A percentile compares a stretch with the other conserved stretches of the same genome.
phyloP scores from a whole-genome alignment of 2,113 vertebrate genomes.

The Genyomyrus donnyi region DNA sequence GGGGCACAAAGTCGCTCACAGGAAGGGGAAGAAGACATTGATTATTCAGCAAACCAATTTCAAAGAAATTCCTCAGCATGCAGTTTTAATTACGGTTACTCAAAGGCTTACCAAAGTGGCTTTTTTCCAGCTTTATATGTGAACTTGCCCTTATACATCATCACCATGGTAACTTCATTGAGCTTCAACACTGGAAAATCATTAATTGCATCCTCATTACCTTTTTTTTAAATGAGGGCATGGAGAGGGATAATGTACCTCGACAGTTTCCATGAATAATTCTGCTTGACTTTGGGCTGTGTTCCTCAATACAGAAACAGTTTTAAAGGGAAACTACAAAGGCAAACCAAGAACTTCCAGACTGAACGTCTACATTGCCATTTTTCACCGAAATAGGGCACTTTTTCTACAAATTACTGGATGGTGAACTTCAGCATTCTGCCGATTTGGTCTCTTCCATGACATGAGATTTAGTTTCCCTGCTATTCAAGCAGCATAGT shows the following conservation, averaged over 20 bases:
- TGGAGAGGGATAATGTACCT: constrained; percentile 15
- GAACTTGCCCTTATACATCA: constrained; percentile 10
- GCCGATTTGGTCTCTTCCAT: not conserved
- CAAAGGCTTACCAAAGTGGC: constrained; percentile 3
- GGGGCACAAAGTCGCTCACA: not conserved
- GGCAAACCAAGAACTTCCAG: not conserved
- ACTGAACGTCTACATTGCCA: not conserved
- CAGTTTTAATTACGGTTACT: constrained; percentile 26
- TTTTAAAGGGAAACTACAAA: not conserved
- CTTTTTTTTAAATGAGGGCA: not conserved
- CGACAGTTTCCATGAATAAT: constrained; percentile 25
- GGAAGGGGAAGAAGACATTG: constrained; percentile 21
- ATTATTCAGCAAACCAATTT: constrained; percentile 27
- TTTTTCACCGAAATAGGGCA: not conserved
- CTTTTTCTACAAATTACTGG: not conserved
- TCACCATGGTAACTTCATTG: constrained; percentile 36
- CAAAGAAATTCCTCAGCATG: constrained; percentile 9
- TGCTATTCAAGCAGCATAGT: not conserved
- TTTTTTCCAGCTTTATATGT: constrained; percentile 10
- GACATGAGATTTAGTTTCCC: not conserved
- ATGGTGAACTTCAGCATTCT: not conserved
- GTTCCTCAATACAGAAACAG: not conserved
- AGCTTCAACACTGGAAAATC: constrained; percentile 31
- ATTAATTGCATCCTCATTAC: constrained; percentile 28
- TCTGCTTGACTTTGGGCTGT: not conserved